phyloP scores from a whole-genome alignment of 2,888 invertebrate species.

The Amphipoea oculea region DNA sequence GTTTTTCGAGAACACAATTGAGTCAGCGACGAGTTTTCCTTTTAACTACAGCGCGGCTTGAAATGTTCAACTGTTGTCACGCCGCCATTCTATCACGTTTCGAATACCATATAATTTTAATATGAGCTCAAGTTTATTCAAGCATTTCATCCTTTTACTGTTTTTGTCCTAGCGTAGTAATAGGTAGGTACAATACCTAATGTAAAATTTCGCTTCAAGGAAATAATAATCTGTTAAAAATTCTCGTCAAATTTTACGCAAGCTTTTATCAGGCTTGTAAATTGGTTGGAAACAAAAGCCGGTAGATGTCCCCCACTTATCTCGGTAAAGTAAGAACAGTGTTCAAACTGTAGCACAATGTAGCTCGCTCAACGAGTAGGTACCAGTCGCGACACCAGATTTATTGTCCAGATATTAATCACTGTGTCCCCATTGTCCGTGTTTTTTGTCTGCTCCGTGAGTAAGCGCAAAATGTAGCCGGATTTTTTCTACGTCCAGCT shows the following conservation, averaged over 20 bases:
- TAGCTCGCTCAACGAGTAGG: slow-evolving; percentile 36
- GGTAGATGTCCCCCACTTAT: slow-evolving; percentile 19
- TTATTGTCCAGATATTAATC: slow-evolving; percentile 83
- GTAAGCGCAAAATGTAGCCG: slow-evolving; percentile 83
- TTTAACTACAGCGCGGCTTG: slow-evolving; percentile 19
- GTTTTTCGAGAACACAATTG: slow-evolving; percentile 64
- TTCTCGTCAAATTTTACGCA: neutral
- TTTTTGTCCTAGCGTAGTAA: neutral
- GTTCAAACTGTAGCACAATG: slow-evolving; percentile 50
- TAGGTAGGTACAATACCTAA: neutral
- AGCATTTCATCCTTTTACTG: slow-evolving; percentile 14
- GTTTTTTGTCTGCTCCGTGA: slow-evolving; percentile 79
- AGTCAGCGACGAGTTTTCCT: slow-evolving; percentile 53
- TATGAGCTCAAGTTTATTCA: slow-evolving; percentile 12
- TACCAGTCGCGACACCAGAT: slow-evolving; percentile 64
- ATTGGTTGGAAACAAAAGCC: slow-evolving; percentile 11
- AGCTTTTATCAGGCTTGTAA: neutral
- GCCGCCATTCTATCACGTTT: slow-evolving; percentile 55
- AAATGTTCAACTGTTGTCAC: slow-evolving; percentile 42
- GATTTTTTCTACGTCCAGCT: slow-evolving; percentile 76
- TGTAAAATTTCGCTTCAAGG: neutral
- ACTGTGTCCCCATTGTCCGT: slow-evolving; percentile 84
- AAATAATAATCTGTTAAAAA: neutral
- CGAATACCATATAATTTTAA: slow-evolving; percentile 29
- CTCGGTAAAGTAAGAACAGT: slow-evolving; percentile 25